Evolutionary conservation across 2,113 vertebrate species (phyloP), one percentile per base, ranked within the genome.

Genomic region (Psammodynastes pulverulentus): DNA sequence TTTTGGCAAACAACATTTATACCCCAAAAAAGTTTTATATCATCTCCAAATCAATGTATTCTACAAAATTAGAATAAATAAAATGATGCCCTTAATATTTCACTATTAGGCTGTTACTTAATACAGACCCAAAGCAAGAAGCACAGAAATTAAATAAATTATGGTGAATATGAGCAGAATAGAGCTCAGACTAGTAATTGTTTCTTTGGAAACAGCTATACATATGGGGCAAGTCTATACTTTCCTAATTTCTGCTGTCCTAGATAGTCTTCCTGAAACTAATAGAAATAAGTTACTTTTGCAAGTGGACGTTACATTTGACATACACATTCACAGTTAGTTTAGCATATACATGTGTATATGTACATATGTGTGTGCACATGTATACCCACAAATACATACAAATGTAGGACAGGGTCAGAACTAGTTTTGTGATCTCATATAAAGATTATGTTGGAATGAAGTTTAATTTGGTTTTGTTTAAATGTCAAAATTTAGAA

Each of bases 1-100:
- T 98, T 98, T 98, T 98, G 97, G 98, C 98, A 98, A 98, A 98
- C 98, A 98, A 98, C 97, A 97, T 97, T 98, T 98, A 97, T 98
- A 98, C 97, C 98, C 97, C 97, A 98, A 97, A 98, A 98, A 98
- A 98, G 98, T 97, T 98, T 98, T 97, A 97, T 97, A 97, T 97
- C 97, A 97, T 98, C 96, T 97, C 98, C 98, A 98, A 97, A 98
- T 97, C 94, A 97, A 97, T 98, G 97, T 96, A 98, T 96, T 98
- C 97, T 98, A 98, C 97, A 98, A 98, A 98, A 98, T 98, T 98
- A 98, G 96, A 92, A 92, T 92, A 98, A 98, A 98, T 98, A 98
- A 98, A 97, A 97, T 95, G 96, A 98, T 97, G 98, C 96, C 97
- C 67, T 90, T 97, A 48, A 24, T 56, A 98, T 97, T 97, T 97